These are phyloP conservation scores for Esox masquinongy DNA, from an alignment of 2,797 vertebrate genomes.

Conservation along the genomic window DNA sequence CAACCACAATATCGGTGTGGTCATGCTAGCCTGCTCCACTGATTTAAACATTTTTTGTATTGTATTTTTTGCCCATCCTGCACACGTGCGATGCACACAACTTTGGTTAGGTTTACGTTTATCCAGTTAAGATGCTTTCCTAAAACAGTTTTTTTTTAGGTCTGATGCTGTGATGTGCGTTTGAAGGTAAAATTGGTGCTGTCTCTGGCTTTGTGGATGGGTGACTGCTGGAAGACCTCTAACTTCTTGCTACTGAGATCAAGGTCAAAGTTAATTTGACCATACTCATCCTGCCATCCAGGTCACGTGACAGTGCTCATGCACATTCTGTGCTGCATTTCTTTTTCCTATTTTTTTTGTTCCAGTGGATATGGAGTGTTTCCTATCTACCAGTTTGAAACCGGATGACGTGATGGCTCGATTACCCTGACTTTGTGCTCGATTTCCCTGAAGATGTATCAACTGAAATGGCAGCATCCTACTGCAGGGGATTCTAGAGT, in stretches of 20 bases:
- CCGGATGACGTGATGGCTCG: no score
- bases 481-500: no score
- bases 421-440: no score
- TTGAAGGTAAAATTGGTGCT: constrained; percentile 5
- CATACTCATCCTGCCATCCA: constrained; percentile 36
- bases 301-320: constrained; percentile 14
- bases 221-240: background rate
- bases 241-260: background rate
- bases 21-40: constrained; percentile 19
- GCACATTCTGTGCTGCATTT: background rate
- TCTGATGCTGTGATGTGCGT: constrained; percentile 35
- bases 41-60: background rate
- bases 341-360: background rate
- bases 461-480: no score
- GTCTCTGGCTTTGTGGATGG: constrained; percentile 15
- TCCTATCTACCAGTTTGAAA: no score
- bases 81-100: constrained; percentile 13
- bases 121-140: constrained; percentile 1
- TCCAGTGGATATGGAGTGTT: constrained; percentile 18
- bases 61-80: background rate
- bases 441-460: no score
- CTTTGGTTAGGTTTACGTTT: constrained; percentile 3
- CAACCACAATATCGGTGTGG: background rate
- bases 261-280: background rate
- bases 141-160: constrained; percentile 9